These are phyloP conservation scores for Amphiprion percula DNA, from an alignment of 2,113 vertebrate species.

Conservation along the genomic window DNA sequence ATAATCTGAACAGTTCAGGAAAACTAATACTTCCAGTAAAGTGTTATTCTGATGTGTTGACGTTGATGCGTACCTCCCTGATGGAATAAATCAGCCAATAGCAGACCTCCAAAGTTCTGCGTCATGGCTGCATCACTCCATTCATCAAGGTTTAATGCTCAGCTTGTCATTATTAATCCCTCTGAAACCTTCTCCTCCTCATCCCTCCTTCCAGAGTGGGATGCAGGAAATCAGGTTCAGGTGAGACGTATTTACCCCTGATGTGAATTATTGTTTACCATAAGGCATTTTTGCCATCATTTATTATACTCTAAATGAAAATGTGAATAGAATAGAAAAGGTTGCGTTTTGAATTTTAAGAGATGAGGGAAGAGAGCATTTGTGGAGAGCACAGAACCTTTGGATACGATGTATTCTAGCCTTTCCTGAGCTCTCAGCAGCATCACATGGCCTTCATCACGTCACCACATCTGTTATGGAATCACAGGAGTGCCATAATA, in stretches of 20 bases:
- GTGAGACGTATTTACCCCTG: background rate
- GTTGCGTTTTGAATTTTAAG: too few relatives aligned
- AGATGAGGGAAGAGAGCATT: too few relatives aligned
- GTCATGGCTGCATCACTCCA: slow-evolving; percentile 20
- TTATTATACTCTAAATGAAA: background rate
- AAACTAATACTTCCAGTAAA: background rate
- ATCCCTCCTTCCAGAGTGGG: background rate
- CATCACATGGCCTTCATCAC: background rate
- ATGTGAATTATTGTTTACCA: background rate
- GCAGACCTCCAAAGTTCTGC: background rate
- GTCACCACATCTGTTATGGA: background rate
- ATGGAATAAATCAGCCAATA: background rate
- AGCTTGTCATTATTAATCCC: slow-evolving; percentile 10
- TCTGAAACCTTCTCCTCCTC: slow-evolving; percentile 1
- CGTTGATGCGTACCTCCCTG: background rate
- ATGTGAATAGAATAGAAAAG: too few relatives aligned
- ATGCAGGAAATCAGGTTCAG: background rate
- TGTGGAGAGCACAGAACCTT: background rate
- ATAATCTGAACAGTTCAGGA: too few relatives aligned
- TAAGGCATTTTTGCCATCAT: too few relatives aligned
- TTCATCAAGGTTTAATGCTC: slow-evolving; percentile 30
- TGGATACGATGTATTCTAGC: background rate
- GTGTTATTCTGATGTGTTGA: slow-evolving; percentile 5
- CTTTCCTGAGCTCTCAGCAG: background rate
- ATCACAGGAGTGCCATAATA: too few relatives aligned